Percentiles rank a stretch among this genome's conserved stretches.
phyloP scores from a whole-genome alignment of 2,113 vertebrate species.

The Erpornis zantholeuca region DNA sequence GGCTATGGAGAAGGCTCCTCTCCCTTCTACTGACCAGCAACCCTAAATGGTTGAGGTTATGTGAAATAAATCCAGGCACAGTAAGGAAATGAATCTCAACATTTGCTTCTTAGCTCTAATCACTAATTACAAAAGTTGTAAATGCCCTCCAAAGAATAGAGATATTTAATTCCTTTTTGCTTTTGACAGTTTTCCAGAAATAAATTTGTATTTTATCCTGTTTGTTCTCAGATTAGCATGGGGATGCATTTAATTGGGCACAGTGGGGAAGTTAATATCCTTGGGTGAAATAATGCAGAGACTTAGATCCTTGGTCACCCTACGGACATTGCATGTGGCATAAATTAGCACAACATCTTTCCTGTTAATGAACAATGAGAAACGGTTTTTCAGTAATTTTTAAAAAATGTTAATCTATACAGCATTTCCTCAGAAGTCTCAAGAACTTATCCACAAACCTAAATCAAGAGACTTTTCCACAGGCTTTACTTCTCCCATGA shows the following conservation, averaged over 20 bases:
- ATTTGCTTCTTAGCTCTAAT: background rate
- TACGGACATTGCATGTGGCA: background rate
- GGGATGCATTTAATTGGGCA: constrained; percentile 56
- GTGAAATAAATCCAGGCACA: background rate
- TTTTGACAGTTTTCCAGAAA: constrained; percentile 45
- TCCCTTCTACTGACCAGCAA: background rate
- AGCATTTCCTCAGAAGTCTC: constrained; percentile 8
- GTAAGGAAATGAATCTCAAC: background rate
- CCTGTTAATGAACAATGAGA: constrained; percentile 22
- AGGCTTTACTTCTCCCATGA: background rate
- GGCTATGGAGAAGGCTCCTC: background rate
- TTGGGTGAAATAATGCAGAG: constrained; percentile 45
- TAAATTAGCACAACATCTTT: constrained; percentile 49
- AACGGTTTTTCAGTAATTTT: background rate
- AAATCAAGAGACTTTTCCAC: background rate
- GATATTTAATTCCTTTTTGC: constrained; percentile 39
- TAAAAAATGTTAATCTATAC: background rate
- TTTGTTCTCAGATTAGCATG: constrained; percentile 54
- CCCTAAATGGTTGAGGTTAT: background rate
- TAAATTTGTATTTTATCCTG: constrained; percentile 36
- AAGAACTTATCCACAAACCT: background rate
- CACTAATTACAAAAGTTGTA: constrained; percentile 13
- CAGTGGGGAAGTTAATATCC: constrained; percentile 54
- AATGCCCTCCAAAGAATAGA: constrained; percentile 34
- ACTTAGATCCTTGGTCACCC: constrained; percentile 45